A percentile compares a stretch with the other conserved stretches of the same genome.
phyloP scores from a whole-genome alignment of 2,113 vertebrate genomes.

The Dromas ardeola region DNA sequence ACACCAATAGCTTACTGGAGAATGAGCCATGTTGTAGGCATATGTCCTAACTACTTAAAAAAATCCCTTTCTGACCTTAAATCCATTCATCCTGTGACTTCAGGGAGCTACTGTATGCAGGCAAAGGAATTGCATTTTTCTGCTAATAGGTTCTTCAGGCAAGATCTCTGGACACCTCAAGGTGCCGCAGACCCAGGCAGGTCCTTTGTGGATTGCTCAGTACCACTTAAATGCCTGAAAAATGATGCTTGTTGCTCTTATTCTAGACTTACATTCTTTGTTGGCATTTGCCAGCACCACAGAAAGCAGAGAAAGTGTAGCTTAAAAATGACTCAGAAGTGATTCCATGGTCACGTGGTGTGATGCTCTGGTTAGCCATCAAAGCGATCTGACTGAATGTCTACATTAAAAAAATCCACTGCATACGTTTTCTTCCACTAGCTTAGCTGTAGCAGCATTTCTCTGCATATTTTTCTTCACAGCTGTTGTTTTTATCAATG shows the following conservation, averaged over 20 bases:
- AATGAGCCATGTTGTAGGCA: not conserved
- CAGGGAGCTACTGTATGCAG: not conserved
- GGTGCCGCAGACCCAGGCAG: not conserved
- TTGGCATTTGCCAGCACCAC: not conserved
- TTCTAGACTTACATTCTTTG: not conserved
- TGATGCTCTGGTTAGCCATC: not conserved
- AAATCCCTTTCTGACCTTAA: not conserved
- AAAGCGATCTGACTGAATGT: not conserved
- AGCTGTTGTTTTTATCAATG: not conserved
- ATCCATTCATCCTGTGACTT: not conserved
- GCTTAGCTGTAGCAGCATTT: not conserved
- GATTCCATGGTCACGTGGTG: not conserved
- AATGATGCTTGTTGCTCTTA: not conserved
- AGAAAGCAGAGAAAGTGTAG: not conserved
- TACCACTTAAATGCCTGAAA: not conserved
- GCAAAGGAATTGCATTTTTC: not conserved
- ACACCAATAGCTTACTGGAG: not conserved
- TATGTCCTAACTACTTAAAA: not conserved
- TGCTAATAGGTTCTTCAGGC: not conserved
- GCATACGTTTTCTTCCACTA: not conserved
- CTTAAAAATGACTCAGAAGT: not conserved
- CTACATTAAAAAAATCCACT: not conserved
- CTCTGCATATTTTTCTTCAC: not conserved
- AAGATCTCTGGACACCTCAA: not conserved
- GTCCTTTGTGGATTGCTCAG: not conserved